Evolutionary conservation across 2,888 invertebrate genomes (phyloP), one percentile per base, ranked within the genome.

Genomic region (Hemicrepidius hirtus): DNA sequence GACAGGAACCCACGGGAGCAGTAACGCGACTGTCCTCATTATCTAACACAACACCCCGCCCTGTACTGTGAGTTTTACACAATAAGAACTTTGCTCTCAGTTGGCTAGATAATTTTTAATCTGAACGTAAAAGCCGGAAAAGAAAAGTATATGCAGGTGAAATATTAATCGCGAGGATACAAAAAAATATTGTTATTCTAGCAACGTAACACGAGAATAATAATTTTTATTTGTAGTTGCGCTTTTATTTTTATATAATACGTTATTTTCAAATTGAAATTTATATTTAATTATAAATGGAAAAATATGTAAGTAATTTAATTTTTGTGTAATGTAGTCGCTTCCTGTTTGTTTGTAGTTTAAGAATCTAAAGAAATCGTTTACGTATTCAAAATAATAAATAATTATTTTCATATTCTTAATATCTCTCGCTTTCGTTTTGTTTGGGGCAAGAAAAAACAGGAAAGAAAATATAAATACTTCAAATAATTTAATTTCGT

Each of bases 1-100:
- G 72, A 73, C 73, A 71, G 65, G 37, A 73, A 71, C 75, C 71
- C 71, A 67, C 64, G 73, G 75, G 73, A 73, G 68, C 68, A 68
- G 66, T 73, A 71, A 68, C 73, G 62, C 67, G 73, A 75, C 73
- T 73, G 64, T 64, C 71, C 75, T 75, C 75, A 73, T 75, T 75
- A 75, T 71, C 75, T 71, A 63, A 59, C 53, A 44, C 62, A 62
- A 63, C 62, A 50, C 68, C 63, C 63, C 50, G 41, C 28, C 16
- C 35, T 57, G 21, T 57, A 46, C 55, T 41, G 44, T 32, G 44
- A 66, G 57, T 41, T 49, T 65, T 57, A 40, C 55, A 57, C 66
- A 66, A 66, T 57, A 66, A 66, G 66, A 66, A 66, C 66, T 66
- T 66, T 57, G 66, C 44, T 66, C 55, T 53, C 66, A 53, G 55